Evolutionary conservation across 2,797 vertebrate genomes (phyloP), one percentile per base, ranked within the genome.

Genomic region (Stomatorhinus walkeri): DNA sequence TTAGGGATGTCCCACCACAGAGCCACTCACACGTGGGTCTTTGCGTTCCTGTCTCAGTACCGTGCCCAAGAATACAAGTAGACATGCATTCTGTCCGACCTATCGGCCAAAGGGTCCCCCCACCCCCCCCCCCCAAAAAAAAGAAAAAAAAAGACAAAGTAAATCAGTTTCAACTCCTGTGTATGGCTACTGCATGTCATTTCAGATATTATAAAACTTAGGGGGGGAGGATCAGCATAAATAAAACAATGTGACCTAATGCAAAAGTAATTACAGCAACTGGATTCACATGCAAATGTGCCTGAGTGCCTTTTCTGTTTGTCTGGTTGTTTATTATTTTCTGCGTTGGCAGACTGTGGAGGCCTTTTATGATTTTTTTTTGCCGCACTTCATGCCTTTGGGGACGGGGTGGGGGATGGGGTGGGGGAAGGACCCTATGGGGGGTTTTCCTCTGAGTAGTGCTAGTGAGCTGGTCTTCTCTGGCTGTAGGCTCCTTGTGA

Each of bases 381-480:
- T 10, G 90, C 3, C 36, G 3, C 92, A 92, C 90, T 93, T 94
- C 93, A 92, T 92, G 91, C 92, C 89, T 87, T 61, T 40, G 56
- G 84, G 59, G 64, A 88, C 87, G 61, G 52, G 52, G 89, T 89
- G 85, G 83, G 90, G 32, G 16, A 32, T 32, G 28, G 28, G 28
- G n/a, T n/a, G 85, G 83, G 89, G 32, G 12, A 43, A 86, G 89
- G 46, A 85, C 19, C 51, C 90, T 90, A 76, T 88, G 88, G 32
- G 32, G 19, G 4, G 72, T n/a, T 79, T 43, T 43, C 72, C 72
- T 68, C 76, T 61, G 28, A 52, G 85, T 76, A 89, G 91, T 90
- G 88, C n/a, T 88, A 89, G 90, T 90, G 89, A 92, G 94, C 91
- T 93, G 91, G 93, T 90, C 91, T 94, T 94, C 90, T 91, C 87